Percentiles rank a stretch among this genome's conserved stretches.
Conservation (phyloP, 1,140 invertebrate genomes). For the Drosophila ogumai region DNA sequence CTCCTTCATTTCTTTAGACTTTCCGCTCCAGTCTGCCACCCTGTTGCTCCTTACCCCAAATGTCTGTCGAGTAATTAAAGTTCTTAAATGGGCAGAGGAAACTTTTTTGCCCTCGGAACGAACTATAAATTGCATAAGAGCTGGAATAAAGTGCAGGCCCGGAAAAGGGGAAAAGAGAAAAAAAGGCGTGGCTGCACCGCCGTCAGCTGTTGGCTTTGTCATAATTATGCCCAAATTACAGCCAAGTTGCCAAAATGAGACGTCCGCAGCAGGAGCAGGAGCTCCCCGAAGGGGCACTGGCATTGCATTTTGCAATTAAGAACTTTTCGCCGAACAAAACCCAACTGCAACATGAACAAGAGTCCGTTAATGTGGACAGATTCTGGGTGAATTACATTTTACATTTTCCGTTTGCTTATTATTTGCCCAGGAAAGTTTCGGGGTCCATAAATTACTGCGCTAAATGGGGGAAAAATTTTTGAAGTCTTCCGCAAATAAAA, state of each 20-base stretch:
- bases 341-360: conserved; percentile 41
- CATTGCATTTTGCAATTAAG: conserved; percentile 71
- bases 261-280: conserved; percentile 5
- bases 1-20: not conserved
- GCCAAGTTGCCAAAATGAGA: conserved; percentile 39
- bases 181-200: conserved; percentile 22
- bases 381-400: conserved; percentile 24
- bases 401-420: conserved; percentile 5
- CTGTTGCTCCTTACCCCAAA: conserved; percentile 22
- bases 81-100: conserved; percentile 54
- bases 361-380: conserved; percentile 30
- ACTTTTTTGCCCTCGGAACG: conserved; percentile 51
- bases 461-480: not conserved
- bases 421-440: conserved; percentile 13
- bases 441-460: conserved; percentile 3
- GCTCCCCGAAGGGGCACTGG: conserved; percentile 22
- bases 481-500: not conserved
- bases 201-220: conserved; percentile 64
- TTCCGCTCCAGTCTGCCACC: not conserved
- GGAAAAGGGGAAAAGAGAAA: not conserved
- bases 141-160: conserved; percentile 18
- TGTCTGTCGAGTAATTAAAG: conserved; percentile 68
- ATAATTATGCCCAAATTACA: conserved; percentile 78
- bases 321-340: conserved; percentile 59
- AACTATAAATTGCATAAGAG: conserved; percentile 66